Percentiles rank a stretch among this genome's conserved stretches.
Conservation (phyloP, 2,797 vertebrate species). For the Poecile montanus region DNA sequence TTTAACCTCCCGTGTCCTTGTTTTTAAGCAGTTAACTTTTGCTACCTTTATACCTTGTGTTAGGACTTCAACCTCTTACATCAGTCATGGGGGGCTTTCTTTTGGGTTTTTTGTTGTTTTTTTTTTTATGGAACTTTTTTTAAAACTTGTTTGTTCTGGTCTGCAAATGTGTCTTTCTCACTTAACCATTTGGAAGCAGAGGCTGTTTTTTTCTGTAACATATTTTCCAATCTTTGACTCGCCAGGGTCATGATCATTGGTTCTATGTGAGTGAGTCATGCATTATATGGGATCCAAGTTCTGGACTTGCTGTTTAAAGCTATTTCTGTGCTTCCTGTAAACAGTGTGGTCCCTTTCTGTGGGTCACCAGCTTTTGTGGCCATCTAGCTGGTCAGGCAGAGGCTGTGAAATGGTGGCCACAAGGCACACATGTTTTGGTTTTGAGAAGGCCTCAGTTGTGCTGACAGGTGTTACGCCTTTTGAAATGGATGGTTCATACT, state of each 20-base stretch:
- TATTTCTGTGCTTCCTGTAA: not conserved
- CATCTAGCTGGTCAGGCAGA: not conserved
- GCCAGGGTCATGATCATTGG: not conserved
- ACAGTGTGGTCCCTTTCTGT: not conserved
- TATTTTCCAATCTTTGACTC: not conserved
- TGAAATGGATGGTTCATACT: not conserved
- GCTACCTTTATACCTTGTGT: not conserved
- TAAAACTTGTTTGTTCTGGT: not conserved
- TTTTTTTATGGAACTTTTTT: not conserved
- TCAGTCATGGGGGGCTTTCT: fast-evolving
- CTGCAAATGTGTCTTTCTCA: not conserved
- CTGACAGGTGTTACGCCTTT: not conserved
- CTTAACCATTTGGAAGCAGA: not conserved
- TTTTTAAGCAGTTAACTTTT: not conserved
- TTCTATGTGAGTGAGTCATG: not conserved
- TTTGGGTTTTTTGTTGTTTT: not conserved
- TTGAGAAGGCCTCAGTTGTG: not conserved
- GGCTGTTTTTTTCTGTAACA: not conserved
- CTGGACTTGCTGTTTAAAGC: not conserved
- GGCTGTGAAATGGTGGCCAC: not conserved
- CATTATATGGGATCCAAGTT: not conserved
- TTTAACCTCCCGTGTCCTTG: not conserved
- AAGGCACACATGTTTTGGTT: fast-evolving
- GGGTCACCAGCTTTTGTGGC: not conserved
- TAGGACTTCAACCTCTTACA: not conserved